These are phyloP conservation scores for Halictus rubicundus DNA, from an alignment of 1,140 invertebrate species.

Conservation along the genomic window DNA sequence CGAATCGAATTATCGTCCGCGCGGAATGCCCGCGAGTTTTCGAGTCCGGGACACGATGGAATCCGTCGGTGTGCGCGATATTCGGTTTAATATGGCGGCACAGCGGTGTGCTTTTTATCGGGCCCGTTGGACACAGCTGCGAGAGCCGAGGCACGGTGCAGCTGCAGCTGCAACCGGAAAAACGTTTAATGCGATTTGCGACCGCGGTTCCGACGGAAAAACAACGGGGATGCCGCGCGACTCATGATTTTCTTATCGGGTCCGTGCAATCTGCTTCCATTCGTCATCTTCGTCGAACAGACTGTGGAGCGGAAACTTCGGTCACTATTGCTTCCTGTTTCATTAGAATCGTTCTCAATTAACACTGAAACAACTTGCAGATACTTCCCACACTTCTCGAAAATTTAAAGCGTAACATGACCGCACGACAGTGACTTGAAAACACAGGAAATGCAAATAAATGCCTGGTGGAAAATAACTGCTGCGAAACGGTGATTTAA, in stretches of 20 bases:
- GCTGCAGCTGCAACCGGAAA: constrained; percentile 41
- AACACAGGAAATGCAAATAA: too few species aligned
- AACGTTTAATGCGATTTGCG: constrained; percentile 53
- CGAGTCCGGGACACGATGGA: constrained; percentile 10
- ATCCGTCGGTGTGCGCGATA: constrained; percentile 9
- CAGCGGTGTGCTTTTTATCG: constrained; percentile 47
- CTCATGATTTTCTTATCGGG: background rate
- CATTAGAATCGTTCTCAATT: too few species aligned
- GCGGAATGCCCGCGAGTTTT: constrained; percentile 1
- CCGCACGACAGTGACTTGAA: too few species aligned
- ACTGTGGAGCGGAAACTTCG: background rate
- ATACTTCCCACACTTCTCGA: too few species aligned
- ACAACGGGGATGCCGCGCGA: background rate
- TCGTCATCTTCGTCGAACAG: background rate
- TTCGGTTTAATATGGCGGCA: constrained; percentile 39
- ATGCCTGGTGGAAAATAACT: too few species aligned
- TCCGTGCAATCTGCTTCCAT: background rate
- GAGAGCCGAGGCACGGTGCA: constrained; percentile 12
- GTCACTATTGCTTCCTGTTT: background rate
- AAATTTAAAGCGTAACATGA: too few species aligned
- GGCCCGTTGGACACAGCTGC: constrained; percentile 49
- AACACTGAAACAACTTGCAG: too few species aligned
- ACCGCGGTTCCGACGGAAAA: background rate
- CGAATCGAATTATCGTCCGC: background rate
- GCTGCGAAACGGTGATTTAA: too few species aligned